Evolutionary conservation across 2,797 vertebrate species (phyloP), one percentile per base, ranked within the genome.

Genomic region (Cyprinella venusta): DNA sequence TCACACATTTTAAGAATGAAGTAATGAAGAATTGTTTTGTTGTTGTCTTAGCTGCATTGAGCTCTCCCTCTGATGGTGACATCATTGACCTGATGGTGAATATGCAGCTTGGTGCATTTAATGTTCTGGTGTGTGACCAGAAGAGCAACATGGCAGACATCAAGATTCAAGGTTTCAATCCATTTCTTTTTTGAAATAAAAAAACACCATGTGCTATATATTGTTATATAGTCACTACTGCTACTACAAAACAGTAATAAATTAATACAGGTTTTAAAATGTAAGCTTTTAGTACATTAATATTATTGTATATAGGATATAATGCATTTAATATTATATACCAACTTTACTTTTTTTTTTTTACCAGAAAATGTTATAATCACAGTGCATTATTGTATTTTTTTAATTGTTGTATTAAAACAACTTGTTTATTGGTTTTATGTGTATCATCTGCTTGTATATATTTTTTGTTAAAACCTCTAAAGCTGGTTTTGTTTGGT

Each of bases 91-190:
- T 99, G 86, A 97, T 97, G 87, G 86, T 98, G 74, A 90, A 89
- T 63, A 94, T 97, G 90, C 92, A 93, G 21, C 91, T 99, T 54
- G 96, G 95, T 85, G 94, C 96, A 10, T 97, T 99, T 88, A 95
- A 95, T 54, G 79, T 98, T n/a, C 87, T 95, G 50, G 91, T 99
- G 64, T 97, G 97, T 89, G 96, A 98, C 91, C 95, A 94, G 90
- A 93, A 90, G 10, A 93, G 92, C 88, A 92, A 91, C 84, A 97
- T 97, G 90, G 97, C 97, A 33, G 96, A 98, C 89, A 96, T 99
- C 83, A 96, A 94, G 89, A 94, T 99, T 92, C 95, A 95, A 90
- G 98, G 98, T 98, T 86, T 89, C 64, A 61, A 42, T 64, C 42
- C 21, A 19, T 70, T 75, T 36, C 33, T 2, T 33, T 48, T 76